Conservation (phyloP, 2,113 vertebrate species). For the Archocentrus centrarchus region DNA sequence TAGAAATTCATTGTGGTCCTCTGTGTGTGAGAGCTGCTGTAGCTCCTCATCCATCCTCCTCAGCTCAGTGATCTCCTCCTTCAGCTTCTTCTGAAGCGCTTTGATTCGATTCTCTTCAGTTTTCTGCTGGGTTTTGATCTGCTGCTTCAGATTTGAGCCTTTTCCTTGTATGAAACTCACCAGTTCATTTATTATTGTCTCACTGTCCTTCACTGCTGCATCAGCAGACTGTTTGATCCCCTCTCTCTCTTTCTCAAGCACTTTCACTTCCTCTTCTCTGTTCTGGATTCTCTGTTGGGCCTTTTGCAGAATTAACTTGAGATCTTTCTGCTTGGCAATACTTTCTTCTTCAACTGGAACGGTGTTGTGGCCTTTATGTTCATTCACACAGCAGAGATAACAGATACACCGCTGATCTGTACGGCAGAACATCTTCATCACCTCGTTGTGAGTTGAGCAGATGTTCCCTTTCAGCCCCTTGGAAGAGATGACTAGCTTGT, state of each 20-base stretch:
- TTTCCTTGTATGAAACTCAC: background rate
- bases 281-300: background rate
- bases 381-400: background rate
- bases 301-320: background rate
- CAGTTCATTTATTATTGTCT: background rate
- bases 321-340: background rate
- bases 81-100: background rate
- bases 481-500: background rate
- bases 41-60: background rate
- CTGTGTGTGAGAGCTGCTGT: accelerated
- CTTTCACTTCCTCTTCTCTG: accelerated
- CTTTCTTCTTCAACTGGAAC: background rate
- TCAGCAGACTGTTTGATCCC: background rate
- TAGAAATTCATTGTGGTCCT: background rate
- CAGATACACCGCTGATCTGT: background rate
- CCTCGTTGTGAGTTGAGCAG: accelerated
- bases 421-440: background rate
- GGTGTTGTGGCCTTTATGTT: background rate
- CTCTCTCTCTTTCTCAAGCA: accelerated
- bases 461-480: background rate
- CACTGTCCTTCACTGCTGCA: background rate
- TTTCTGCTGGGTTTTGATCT: background rate
- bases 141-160: accelerated
- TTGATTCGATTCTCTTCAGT: background rate
- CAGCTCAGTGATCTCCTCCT: background rate